phyloP scores from a whole-genome alignment of 2,888 invertebrate genomes.

The Meteorus cinctellus region DNA sequence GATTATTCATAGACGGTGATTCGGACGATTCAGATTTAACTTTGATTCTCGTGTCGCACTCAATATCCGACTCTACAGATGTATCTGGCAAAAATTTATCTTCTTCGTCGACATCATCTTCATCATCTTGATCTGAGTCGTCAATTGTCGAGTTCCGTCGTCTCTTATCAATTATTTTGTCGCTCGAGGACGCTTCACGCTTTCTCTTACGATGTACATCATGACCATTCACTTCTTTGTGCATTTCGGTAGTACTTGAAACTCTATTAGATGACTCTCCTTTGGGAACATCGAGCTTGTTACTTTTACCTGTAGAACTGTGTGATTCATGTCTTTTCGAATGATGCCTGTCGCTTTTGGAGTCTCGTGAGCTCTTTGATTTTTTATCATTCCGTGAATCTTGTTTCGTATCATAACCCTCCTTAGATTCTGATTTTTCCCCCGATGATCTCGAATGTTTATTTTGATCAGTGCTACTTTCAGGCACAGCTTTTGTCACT shows the following conservation, averaged over 20 bases:
- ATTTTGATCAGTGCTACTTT: conserved; percentile 46
- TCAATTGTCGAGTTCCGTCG: conserved; percentile 53
- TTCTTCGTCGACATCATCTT: conserved; percentile 34
- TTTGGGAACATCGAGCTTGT: conserved; percentile 39
- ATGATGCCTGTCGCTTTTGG: conserved; percentile 44
- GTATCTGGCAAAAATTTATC: conserved; percentile 44
- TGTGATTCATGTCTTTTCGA: conserved; percentile 51
- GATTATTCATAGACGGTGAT: conserved; percentile 39
- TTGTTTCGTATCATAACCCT: conserved; percentile 19
- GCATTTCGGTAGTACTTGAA: conserved; percentile 39
- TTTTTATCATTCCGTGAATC: conserved; percentile 54
- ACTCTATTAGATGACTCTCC: conserved; percentile 53
- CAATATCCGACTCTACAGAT: conserved; percentile 47
- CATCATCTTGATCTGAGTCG: conserved; percentile 38
- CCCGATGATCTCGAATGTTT: conserved; percentile 42
- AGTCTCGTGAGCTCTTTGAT: conserved; percentile 46
- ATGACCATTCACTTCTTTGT: conserved; percentile 46
- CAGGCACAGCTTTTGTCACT: conserved; percentile 23
- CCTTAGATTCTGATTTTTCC: conserved; percentile 26
- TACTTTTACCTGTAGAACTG: conserved; percentile 49
- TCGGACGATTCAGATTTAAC: conserved; percentile 45
- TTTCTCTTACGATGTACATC: conserved; percentile 57
- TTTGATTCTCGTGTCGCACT: conserved; percentile 36
- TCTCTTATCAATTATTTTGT: conserved; percentile 54
- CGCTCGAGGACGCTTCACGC: conserved; percentile 48